Conservation (phyloP, 2,888 invertebrate genomes). For the Venustoraphidia nigricollis region DNA sequence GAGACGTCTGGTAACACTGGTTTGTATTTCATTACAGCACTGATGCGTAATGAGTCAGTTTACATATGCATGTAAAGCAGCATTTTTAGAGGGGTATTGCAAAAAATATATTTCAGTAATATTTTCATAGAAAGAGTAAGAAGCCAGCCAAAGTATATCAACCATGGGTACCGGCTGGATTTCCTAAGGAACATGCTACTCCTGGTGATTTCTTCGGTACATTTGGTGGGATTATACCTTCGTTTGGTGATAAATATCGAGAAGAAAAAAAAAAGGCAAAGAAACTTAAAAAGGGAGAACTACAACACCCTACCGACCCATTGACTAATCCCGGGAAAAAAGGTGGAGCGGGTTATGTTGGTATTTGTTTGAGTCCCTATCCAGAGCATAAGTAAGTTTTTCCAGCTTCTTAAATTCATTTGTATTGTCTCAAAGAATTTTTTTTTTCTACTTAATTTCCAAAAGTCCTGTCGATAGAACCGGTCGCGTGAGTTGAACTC, state of each 20-base stretch:
- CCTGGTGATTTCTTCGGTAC: conserved; percentile 38
- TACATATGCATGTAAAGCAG: too few relatives aligned
- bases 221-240: conserved; percentile 21
- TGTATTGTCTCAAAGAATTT: too few relatives aligned
- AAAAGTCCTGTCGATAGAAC: too few relatives aligned
- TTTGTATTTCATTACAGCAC: too few relatives aligned
- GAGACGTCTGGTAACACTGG: too few relatives aligned
- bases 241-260: conserved; percentile 18
- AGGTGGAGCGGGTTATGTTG: conserved; percentile 34
- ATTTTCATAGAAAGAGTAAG: too few relatives aligned
- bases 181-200: conserved; percentile 29
- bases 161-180: conserved; percentile 22
- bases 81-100: too few relatives aligned
- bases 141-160: not conserved
- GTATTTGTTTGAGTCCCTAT: conserved; percentile 33
- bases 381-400: conserved; percentile 22
- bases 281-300: conserved; percentile 11
- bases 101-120: too few relatives aligned
- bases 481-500: too few relatives aligned
- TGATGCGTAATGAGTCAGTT: too few relatives aligned
- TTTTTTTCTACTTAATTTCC: too few relatives aligned
- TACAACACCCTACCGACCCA: conserved; percentile 14
- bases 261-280: conserved; percentile 12
- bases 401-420: too few relatives aligned
- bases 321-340: conserved; percentile 26